phyloP scores from a whole-genome alignment of 35 echinoderm and acorn worm genomes.

The Acanthaster planci region DNA sequence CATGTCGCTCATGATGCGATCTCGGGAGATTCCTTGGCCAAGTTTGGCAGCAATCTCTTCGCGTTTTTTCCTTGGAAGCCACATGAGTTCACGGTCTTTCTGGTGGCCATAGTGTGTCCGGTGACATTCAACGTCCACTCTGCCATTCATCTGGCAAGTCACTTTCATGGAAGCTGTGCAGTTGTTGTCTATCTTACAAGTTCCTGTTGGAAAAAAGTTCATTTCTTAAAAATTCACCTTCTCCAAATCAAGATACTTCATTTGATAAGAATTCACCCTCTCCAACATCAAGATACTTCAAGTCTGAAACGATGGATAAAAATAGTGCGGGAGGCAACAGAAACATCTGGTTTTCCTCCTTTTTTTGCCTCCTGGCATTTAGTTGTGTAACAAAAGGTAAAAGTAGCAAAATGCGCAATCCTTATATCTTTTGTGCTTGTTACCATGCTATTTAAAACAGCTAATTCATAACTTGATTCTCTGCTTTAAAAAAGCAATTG shows the following conservation, averaged over 20 bases:
- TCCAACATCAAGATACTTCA: too few species aligned
- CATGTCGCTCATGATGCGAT: conserved; percentile 35
- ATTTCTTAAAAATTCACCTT: neutral
- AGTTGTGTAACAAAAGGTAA: too few species aligned
- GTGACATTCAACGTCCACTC: conserved; percentile 17
- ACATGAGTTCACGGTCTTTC: conserved; percentile 28
- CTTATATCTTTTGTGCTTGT: too few species aligned
- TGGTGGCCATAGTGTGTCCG: conserved; percentile 34
- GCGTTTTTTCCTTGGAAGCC: conserved; percentile 27
- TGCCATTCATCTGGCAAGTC: conserved; percentile 8
- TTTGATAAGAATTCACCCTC: too few species aligned
- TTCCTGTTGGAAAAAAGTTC: conserved; percentile 21
- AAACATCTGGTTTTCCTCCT: too few species aligned
- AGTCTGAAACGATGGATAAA: too few species aligned
- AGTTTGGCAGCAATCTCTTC: conserved; percentile 7
- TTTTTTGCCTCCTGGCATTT: too few species aligned
- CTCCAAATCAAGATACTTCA: neutral
- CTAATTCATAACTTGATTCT: too few species aligned
- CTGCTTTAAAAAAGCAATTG: too few species aligned
- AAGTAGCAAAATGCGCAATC: too few species aligned
- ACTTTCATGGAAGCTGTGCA: conserved; percentile 38
- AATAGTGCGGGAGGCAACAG: too few species aligned
- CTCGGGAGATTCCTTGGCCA: neutral
- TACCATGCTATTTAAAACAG: too few species aligned
- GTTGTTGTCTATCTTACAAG: conserved; percentile 51